These are phyloP conservation scores for Diglossa cyanea DNA, from an alignment of 2,797 vertebrate genomes.

Conservation along the genomic window DNA sequence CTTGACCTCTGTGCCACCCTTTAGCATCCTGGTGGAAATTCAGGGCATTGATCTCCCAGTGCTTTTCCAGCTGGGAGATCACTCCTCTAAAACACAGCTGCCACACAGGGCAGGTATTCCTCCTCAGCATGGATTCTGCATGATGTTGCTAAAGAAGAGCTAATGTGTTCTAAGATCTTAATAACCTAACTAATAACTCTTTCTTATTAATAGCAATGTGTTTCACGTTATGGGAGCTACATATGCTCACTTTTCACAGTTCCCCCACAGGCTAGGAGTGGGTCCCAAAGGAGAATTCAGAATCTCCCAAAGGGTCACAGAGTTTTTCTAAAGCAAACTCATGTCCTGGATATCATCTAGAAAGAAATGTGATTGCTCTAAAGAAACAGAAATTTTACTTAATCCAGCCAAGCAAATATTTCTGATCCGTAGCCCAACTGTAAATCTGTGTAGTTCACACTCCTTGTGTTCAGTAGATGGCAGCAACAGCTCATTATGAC, in stretches of 20 bases:
- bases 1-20: neutral
- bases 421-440: neutral
- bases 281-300: neutral
- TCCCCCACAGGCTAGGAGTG: fast-evolving
- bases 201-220: neutral
- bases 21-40: neutral
- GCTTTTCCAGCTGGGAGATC: neutral
- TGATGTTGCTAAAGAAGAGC: neutral
- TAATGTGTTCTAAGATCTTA: neutral
- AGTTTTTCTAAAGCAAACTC: neutral
- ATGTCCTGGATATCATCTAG: neutral
- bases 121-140: neutral
- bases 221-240: neutral
- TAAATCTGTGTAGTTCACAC: neutral
- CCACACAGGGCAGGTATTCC: neutral
- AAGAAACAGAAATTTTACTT: neutral
- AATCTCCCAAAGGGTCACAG: neutral
- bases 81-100: neutral
- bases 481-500: slow-evolving; percentile 33
- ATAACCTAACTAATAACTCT: neutral
- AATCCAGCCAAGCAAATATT: neutral
- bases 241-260: fast-evolving
- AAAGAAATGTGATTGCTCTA: neutral
- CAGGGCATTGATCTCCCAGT: neutral
- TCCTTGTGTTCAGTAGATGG: slow-evolving; percentile 37